These are phyloP conservation scores for Hypercompe scribonia DNA, from an alignment of 2,888 invertebrate genomes.

Conservation along the genomic window DNA sequence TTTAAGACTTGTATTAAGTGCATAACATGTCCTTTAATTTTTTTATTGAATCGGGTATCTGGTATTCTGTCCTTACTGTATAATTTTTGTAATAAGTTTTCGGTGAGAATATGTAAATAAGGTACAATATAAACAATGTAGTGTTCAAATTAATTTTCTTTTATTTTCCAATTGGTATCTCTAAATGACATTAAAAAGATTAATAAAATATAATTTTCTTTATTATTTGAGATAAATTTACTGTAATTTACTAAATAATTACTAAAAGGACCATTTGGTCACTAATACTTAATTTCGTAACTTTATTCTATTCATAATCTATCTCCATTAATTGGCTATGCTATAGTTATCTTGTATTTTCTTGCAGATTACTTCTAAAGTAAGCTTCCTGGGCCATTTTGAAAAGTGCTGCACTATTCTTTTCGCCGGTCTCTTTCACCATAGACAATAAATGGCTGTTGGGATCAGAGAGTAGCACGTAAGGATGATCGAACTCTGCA, in stretches of 20 bases:
- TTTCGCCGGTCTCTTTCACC: constrained; percentile 87
- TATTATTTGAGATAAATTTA: background rate
- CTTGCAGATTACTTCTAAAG: constrained; percentile 70
- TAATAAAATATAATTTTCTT: background rate
- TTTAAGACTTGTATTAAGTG: too few species aligned
- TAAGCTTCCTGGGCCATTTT: constrained; percentile 81
- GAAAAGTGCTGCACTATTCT: constrained; percentile 80
- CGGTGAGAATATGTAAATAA: too few species aligned
- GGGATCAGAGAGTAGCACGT: constrained; percentile 82
- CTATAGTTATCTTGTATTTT: constrained; percentile 61
- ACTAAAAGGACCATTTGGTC: background rate
- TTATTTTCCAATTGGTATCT: background rate
- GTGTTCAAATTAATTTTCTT: background rate
- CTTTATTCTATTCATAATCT: background rate
- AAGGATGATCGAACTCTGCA: constrained; percentile 89
- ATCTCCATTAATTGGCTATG: background rate
- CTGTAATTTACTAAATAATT: background rate
- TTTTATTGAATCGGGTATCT: too few species aligned
- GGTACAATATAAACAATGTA: background rate
- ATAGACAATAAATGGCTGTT: constrained; percentile 85
- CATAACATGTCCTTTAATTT: too few species aligned
- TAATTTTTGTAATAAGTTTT: too few species aligned
- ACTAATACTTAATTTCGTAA: background rate
- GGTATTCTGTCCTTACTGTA: too few species aligned
- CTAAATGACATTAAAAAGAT: background rate